Percentiles rank a stretch among this genome's conserved stretches.
These are phyloP conservation scores for Heliconius melpomene DNA, from an alignment of 1,140 invertebrate genomes.

Conservation along the genomic window DNA sequence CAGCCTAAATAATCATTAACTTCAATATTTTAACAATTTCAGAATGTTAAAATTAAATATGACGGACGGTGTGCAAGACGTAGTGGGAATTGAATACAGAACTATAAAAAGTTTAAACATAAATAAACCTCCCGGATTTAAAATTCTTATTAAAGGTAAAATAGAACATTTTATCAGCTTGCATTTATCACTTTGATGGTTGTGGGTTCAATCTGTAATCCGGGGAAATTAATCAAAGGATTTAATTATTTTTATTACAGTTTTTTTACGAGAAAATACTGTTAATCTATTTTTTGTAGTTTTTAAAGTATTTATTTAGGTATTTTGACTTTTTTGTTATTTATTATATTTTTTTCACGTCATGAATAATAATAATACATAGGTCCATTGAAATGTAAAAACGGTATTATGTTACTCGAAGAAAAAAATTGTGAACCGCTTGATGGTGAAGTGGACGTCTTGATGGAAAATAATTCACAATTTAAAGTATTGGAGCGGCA, in stretches of 20 bases:
- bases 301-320: no score
- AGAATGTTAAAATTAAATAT: conserved; percentile 17
- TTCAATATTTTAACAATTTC: neutral
- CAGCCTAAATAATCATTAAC: neutral
- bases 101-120: neutral
- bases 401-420: neutral
- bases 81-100: conserved; percentile 7
- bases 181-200: no score
- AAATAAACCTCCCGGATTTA: neutral
- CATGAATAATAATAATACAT: neutral
- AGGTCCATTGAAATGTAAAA: conserved; percentile 14
- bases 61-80: conserved; percentile 14
- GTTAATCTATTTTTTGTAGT: no score
- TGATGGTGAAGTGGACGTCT: conserved; percentile 1
- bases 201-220: no score
- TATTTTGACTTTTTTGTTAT: no score
- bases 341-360: neutral
- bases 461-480: neutral
- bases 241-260: no score
- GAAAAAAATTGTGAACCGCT: neutral
- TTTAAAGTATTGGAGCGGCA: neutral
- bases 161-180: no score
- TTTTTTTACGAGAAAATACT: no score
- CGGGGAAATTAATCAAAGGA: no score
- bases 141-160: conserved; percentile 5